Base-by-base conservation (phyloP, 2,113 vertebrate genomes). In the Eleginops maclovinus region DNA sequence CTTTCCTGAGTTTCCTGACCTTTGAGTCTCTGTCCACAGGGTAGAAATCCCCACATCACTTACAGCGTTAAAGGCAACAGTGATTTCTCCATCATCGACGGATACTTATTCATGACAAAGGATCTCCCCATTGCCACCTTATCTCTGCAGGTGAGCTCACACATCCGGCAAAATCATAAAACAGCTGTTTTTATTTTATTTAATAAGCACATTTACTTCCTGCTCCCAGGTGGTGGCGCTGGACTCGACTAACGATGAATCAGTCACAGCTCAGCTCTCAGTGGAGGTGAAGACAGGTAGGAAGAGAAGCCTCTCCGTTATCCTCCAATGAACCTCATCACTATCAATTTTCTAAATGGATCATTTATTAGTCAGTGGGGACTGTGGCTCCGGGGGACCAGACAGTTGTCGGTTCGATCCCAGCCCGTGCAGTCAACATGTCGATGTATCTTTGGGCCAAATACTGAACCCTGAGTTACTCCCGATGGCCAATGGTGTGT, bases 41-140 rank as follows among this genome's bases (percentile, higher is more conserved):
- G 92, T 21, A 0, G 93, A 51, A 98, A 98, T 89, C 96, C 96
- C 19, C 14, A 90, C 69, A 86, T 97, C 0, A 21, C 10, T 5
- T 97, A 97, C 82, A 72, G 49, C 6, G n/a, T 96, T 49, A n/a
- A 22, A 1, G 93, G 85, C 14, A 94, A 58, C 80, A 81, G 10
- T 0, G 84, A 88, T 11, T 97, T 98, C 87, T 73, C 36, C 0
- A 69, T 95, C 15, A 24, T 46, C 26, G 79, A 93, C 0, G 94
- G 95, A 24, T 87, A 90, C 75, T 83, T 98, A 67, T 89, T 96
- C 78, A 94, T 95, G 61, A 91, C 76, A 0, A 36, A 2, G 1
- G 7, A 64, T 4, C 66, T 94, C 62, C 8, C 79, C 4, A 53
- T 85, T 0, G 66, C 2, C 28, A 24, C 2, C 0, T 36, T 89